Conservation (phyloP, 92 coral and sea anemone genomes). For the Parazoanthus atlanticus region DNA sequence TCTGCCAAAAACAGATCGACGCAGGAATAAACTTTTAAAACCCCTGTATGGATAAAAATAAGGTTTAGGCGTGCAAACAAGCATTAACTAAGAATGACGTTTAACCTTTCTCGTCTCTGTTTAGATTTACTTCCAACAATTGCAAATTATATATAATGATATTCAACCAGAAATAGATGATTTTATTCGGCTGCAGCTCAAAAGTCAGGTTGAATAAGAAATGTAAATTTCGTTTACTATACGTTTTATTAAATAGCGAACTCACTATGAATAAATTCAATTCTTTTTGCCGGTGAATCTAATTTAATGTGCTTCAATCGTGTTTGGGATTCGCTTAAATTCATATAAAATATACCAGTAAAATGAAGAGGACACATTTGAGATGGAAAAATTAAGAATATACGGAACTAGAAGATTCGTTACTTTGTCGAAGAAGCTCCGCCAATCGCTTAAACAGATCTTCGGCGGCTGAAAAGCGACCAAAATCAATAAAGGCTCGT, state of each 20-base stretch:
- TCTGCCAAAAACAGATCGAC: no score
- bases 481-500: background rate
- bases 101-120: background rate
- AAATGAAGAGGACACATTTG: background rate
- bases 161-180: background rate
- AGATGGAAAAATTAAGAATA: background rate
- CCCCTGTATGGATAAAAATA: background rate
- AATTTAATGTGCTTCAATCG: background rate
- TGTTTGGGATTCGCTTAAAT: background rate
- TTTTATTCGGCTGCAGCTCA: background rate
- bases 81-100: no score
- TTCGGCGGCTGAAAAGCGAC: background rate
- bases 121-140: background rate
- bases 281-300: background rate
- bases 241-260: background rate
- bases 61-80: background rate
- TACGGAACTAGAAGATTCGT: background rate
- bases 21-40: no score
- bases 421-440: background rate
- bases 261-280: background rate
- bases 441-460: background rate
- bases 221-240: conserved; percentile 3
- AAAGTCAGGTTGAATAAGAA: background rate
- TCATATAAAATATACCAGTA: background rate
- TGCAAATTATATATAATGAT: background rate